phyloP scores from a whole-genome alignment of 2,888 invertebrate species.

The Ephialtes manifestator region DNA sequence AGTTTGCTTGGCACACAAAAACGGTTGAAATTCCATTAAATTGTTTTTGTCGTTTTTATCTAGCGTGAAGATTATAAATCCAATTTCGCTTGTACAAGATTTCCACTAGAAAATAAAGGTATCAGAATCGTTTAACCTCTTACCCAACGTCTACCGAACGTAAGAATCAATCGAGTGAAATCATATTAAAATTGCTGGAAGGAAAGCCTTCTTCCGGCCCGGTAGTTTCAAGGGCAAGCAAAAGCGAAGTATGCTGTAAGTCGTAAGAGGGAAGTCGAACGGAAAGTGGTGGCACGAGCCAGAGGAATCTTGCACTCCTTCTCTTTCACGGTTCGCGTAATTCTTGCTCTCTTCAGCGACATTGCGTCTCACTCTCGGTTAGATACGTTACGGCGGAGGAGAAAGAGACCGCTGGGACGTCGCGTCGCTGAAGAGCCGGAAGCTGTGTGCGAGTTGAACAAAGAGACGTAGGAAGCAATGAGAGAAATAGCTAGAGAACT shows the following conservation, averaged over 20 bases:
- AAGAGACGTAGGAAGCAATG: conserved; percentile 58
- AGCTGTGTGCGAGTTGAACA: conserved; percentile 48
- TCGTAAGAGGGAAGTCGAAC: conserved; percentile 26
- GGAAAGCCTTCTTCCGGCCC: conserved; percentile 20
- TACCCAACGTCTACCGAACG: background rate
- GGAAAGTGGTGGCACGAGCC: conserved; percentile 39
- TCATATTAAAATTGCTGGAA: conserved; percentile 28
- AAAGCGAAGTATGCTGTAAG: conserved; percentile 33
- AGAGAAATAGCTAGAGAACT: conserved; percentile 47
- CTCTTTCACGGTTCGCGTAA: conserved; percentile 14
- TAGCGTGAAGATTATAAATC: background rate
- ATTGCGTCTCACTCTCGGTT: conserved; percentile 32
- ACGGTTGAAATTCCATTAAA: background rate
- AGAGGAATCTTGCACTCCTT: conserved; percentile 6
- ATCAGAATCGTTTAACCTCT: background rate
- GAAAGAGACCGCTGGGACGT: conserved; percentile 38
- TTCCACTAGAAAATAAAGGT: background rate
- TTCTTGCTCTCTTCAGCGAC: conserved; percentile 24
- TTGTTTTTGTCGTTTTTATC: background rate
- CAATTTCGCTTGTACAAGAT: background rate
- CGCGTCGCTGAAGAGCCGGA: conserved; percentile 35
- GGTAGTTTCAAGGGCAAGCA: conserved; percentile 2
- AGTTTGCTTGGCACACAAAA: background rate
- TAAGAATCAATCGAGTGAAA: conserved; percentile 10
- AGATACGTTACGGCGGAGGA: conserved; percentile 26